These are phyloP conservation scores for Melanocharis versteri DNA, from an alignment of 2,113 vertebrate genomes.

Conservation along the genomic window DNA sequence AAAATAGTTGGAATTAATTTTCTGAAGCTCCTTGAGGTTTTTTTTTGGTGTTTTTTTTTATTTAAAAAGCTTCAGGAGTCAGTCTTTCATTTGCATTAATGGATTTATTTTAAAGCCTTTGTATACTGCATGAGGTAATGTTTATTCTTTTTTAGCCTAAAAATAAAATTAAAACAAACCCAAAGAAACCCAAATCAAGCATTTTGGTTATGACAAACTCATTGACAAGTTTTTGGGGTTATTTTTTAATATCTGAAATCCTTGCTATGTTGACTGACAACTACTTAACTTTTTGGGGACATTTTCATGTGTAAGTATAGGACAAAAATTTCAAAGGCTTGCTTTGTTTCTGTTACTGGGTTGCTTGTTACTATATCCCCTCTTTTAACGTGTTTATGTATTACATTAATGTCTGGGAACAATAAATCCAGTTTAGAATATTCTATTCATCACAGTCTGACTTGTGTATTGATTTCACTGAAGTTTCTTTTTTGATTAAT, in stretches of 20 bases:
- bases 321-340: neutral
- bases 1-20: neutral
- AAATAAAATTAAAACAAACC: neutral
- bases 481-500: neutral
- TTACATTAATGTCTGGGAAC: constrained; percentile 35
- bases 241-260: constrained; percentile 1
- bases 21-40: neutral
- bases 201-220: constrained; percentile 7
- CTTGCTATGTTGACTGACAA: constrained; percentile 2
- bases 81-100: constrained; percentile 4
- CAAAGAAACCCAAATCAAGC: neutral
- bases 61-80: neutral
- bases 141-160: constrained; percentile 5
- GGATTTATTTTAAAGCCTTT: constrained; percentile 27
- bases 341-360: constrained; percentile 37
- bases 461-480: neutral
- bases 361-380: constrained; percentile 23
- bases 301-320: constrained; percentile 17
- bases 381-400: constrained; percentile 29
- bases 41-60: neutral
- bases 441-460: neutral
- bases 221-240: neutral
- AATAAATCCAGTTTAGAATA: constrained; percentile 56
- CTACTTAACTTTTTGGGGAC: neutral
- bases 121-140: constrained; percentile 46